Percentiles rank a stretch among this genome's conserved stretches.
Evolutionary conservation across 2,113 vertebrate species (phyloP).

Genomic region (Crotalus horridus): DNA sequence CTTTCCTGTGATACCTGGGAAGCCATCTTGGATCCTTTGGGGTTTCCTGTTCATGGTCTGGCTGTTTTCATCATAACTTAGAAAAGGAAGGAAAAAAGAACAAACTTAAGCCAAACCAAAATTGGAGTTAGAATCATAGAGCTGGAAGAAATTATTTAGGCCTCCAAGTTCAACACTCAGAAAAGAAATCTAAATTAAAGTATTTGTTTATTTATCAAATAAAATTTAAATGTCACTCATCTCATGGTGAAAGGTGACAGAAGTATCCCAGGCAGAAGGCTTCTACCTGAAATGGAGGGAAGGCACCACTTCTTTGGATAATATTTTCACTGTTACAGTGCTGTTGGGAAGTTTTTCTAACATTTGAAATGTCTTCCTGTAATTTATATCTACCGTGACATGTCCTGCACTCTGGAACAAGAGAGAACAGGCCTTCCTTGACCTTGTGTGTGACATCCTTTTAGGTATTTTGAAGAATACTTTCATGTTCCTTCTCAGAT

Average conservation of each 20-base stretch:
- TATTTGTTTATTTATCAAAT: neutral
- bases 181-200: neutral
- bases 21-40: constrained; percentile 57
- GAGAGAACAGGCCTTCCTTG: neutral
- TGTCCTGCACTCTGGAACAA: neutral
- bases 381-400: neutral
- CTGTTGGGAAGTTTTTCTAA: neutral
- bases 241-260: neutral
- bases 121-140: neutral
- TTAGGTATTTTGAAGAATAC: neutral
- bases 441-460: neutral
- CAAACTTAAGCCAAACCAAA: neutral
- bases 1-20: constrained; percentile 76
- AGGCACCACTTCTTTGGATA: neutral
- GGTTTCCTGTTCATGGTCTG: constrained; percentile 66
- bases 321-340: neutral
- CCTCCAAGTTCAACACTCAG: neutral
- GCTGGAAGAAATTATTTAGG: neutral
- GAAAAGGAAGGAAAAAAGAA: constrained; percentile 7
- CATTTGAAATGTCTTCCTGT: neutral
- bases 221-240: neutral
- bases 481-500: neutral
- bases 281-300: neutral
- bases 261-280: neutral
- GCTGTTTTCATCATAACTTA: constrained; percentile 68